Evolutionary conservation across 2,888 invertebrate genomes (phyloP), one percentile per base, ranked within the genome.

Genomic region (Sipunculus nudus): DNA sequence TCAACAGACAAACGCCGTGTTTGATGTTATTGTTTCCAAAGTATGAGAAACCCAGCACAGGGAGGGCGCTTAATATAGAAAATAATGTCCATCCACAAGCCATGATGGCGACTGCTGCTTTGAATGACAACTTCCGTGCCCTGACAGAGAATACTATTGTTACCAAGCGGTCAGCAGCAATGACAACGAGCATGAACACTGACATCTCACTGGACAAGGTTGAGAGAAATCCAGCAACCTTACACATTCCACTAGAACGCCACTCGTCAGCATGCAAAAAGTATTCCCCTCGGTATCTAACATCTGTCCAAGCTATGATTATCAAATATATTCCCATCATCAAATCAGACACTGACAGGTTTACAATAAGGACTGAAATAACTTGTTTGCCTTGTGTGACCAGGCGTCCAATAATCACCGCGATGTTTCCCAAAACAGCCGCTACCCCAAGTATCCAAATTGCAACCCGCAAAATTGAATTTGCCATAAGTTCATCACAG

Each of bases 351-450:
- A 62, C 40, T 5, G 53, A 8, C 35, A 62, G 43, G 31, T 62
- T 58, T 31, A 48, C 53, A 10, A 62, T 32, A 3, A 62, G 45
- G 25, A 62, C 16, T 25, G 58, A 59, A n/a, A n/a, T n/a, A n/a
- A n/a, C n/a, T n/a, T n/a, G n/a, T n/a, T n/a, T n/a, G n/a, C n/a
- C n/a, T n/a, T n/a, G n/a, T n/a, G n/a, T n/a, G n/a, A n/a, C n/a
- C n/a, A n/a, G n/a, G n/a, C n/a, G n/a, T n/a, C n/a, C n/a, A n/a
- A n/a, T n/a, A n/a, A n/a, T n/a, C n/a, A n/a, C n/a, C n/a, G n/a
- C n/a, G n/a, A n/a, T n/a, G n/a, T n/a, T n/a, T n/a, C n/a, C n/a
- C n/a, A n/a, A n/a, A n/a, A n/a, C n/a, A n/a, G n/a, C n/a, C n/a
- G n/a, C n/a, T n/a, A n/a, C n/a, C n/a, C n/a, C n/a, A n/a, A n/a